Conservation (phyloP, 2,113 vertebrate species). For the Perca schrenkii region DNA sequence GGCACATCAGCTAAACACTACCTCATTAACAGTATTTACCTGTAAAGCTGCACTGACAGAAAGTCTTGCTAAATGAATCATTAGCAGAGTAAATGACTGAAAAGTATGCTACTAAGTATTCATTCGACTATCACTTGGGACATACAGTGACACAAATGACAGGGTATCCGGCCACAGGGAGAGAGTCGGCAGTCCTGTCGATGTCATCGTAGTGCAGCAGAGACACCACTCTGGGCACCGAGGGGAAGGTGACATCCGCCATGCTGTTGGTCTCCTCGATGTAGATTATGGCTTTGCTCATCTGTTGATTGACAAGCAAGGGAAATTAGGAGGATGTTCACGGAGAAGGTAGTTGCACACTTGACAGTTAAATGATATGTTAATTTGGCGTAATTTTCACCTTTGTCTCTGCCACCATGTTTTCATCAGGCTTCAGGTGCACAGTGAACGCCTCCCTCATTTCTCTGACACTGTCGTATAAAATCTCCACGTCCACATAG, state of each 20-base stretch:
- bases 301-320: conserved; percentile 79
- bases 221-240: conserved; percentile 90
- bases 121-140: conserved; percentile 42
- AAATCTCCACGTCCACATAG: conserved; percentile 90
- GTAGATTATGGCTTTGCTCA: conserved; percentile 93
- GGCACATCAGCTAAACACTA: conserved; percentile 18
- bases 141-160: conserved; percentile 94
- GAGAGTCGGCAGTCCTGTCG: conserved; percentile 73
- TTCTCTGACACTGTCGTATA: conserved; percentile 91
- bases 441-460: conserved; percentile 97
- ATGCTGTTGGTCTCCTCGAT: conserved; percentile 94
- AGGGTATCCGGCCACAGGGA: conserved; percentile 91
- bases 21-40: conserved; percentile 31
- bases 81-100: conserved; percentile 12
- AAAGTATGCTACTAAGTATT: conserved; percentile 1
- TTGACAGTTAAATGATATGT: conserved; percentile 23
- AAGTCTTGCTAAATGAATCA: conserved; percentile 17
- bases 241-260: conserved; percentile 97
- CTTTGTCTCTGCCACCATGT: conserved; percentile 96
- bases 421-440: conserved; percentile 94
- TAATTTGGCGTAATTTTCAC: conserved; percentile 74
- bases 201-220: conserved; percentile 92
- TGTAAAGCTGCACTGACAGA: conserved; percentile 1
- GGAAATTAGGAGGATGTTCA: conserved; percentile 12
- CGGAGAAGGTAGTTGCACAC: neutral